Percentiles rank a stretch among this genome's conserved stretches.
phyloP scores from a whole-genome alignment of 2,888 invertebrate species.

The Agriopis aurantiaria region DNA sequence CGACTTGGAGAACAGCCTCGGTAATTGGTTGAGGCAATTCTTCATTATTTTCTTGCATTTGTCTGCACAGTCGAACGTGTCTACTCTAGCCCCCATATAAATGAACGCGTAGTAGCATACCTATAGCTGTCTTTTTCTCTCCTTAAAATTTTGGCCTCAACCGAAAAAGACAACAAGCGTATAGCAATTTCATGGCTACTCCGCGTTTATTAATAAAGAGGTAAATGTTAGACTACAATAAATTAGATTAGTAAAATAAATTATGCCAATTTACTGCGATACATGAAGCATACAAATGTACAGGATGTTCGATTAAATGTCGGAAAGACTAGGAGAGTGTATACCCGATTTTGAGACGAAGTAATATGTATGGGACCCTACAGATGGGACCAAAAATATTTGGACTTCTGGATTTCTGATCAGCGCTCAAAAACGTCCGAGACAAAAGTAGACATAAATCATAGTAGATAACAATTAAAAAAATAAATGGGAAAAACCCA shows the following conservation, averaged over 20 bases:
- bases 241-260: slow-evolving; percentile 20
- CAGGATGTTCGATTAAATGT: neutral
- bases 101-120: neutral
- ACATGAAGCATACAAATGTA: slow-evolving; percentile 18
- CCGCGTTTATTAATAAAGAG: neutral
- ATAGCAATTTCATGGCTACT: neutral
- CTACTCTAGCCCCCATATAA: slow-evolving; percentile 30
- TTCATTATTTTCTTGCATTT: slow-evolving; percentile 82
- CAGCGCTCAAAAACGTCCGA: too few relatives aligned
- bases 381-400: too few relatives aligned
- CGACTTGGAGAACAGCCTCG: slow-evolving; percentile 77
- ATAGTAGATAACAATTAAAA: too few relatives aligned
- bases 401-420: too few relatives aligned
- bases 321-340: neutral
- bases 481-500: too few relatives aligned
- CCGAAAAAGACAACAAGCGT: neutral
- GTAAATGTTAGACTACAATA: neutral
- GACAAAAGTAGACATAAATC: too few relatives aligned
- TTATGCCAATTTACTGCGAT: slow-evolving; percentile 9
- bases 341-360: too few relatives aligned
- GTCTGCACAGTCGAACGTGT: slow-evolving; percentile 58
- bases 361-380: too few relatives aligned
- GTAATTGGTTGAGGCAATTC: slow-evolving; percentile 76
- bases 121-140: neutral
- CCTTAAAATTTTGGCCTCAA: neutral